phyloP scores from a whole-genome alignment of 2,797 vertebrate species.

The Macrochelys suwanniensis region DNA sequence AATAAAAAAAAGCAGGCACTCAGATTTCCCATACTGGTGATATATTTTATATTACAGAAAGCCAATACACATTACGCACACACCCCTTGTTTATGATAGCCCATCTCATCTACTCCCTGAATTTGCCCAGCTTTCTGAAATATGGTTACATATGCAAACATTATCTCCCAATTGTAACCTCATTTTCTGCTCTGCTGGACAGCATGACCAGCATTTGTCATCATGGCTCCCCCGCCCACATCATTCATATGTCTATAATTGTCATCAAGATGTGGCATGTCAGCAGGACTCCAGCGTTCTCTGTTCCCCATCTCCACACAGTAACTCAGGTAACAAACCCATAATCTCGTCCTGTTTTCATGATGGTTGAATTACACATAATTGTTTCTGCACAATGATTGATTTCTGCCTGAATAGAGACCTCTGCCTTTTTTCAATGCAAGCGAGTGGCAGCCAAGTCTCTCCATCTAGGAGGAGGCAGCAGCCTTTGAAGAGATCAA shows the following conservation, averaged over 20 bases:
- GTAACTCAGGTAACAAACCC: slow-evolving; percentile 98
- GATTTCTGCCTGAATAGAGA: slow-evolving; percentile 96
- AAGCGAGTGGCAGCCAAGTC: slow-evolving; percentile 98
- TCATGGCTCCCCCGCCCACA: slow-evolving; percentile 84
- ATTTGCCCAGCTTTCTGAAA: slow-evolving; percentile 86
- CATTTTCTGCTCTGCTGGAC: slow-evolving; percentile 99
- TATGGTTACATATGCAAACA: slow-evolving; percentile 98
- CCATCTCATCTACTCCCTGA: slow-evolving; percentile 78
- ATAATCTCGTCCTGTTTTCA: slow-evolving; percentile 94
- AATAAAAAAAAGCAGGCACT: background rate
- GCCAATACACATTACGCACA: background rate
- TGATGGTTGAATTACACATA: slow-evolving; percentile 98
- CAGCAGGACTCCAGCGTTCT: slow-evolving; percentile 84
- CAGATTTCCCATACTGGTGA: background rate
- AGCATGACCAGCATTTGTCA: slow-evolving; percentile 91
- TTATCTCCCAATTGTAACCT: slow-evolving; percentile 96
- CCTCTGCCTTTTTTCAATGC: slow-evolving; percentile 89
- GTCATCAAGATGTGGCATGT: slow-evolving; percentile 85
- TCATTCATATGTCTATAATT: slow-evolving; percentile 86
- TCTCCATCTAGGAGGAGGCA: slow-evolving; percentile 99
- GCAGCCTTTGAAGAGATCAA: slow-evolving; percentile 99
- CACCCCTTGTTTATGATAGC: slow-evolving; percentile 47
- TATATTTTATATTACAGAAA: background rate
- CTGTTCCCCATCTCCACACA: slow-evolving; percentile 82
- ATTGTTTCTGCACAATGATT: slow-evolving; percentile 97